Conservation (phyloP, 2,797 vertebrate species). For the Pseudochromis fuscus region DNA sequence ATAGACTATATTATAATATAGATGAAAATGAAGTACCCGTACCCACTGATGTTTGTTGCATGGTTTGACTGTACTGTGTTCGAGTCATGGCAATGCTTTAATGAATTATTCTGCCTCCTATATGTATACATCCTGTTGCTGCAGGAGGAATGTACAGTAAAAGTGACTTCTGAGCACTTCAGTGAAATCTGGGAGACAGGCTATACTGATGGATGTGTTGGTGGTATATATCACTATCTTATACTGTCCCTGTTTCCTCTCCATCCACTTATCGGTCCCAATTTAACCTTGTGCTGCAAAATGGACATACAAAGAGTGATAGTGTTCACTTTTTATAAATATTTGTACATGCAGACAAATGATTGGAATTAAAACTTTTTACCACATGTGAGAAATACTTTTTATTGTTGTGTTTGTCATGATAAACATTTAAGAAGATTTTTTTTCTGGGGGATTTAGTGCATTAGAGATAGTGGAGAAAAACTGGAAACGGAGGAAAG, state of each 20-base stretch:
- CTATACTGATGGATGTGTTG: conserved; percentile 45
- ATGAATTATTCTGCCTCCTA: conserved; percentile 49
- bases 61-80: conserved; percentile 75
- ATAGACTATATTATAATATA: conserved; percentile 54
- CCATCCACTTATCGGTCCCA: conserved; percentile 42
- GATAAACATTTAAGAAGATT: background rate
- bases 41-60: conserved; percentile 72
- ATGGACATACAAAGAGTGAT: conserved; percentile 81
- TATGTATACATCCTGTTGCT: conserved; percentile 56
- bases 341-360: conserved; percentile 83
- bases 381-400: conserved; percentile 59
- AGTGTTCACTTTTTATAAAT: conserved; percentile 80
- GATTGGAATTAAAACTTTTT: conserved; percentile 80
- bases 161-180: conserved; percentile 57
- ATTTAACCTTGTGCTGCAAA: conserved; percentile 67
- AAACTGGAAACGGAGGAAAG: background rate
- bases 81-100: conserved; percentile 61
- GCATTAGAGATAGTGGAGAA: background rate
- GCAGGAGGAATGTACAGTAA: conserved; percentile 56
- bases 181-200: conserved; percentile 44
- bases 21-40: conserved; percentile 66
- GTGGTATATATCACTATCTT: conserved; percentile 56
- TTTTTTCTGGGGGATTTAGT: background rate
- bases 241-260: conserved; percentile 49
- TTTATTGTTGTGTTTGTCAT: conserved; percentile 4